These are phyloP conservation scores for Bothrops alternatus DNA, from an alignment of 2,797 vertebrate genomes.

Conservation along the genomic window DNA sequence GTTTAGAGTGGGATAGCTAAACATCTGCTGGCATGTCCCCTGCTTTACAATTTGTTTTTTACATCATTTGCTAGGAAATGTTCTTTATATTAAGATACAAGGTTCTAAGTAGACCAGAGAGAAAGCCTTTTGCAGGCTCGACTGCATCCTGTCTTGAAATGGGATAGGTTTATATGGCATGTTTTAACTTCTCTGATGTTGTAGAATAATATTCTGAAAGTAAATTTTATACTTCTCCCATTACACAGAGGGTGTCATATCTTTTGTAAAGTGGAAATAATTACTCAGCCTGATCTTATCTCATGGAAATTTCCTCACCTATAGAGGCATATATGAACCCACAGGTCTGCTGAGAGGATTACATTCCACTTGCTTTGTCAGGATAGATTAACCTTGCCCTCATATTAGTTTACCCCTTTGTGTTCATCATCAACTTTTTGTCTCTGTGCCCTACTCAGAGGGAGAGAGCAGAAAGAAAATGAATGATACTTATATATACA, in stretches of 20 bases:
- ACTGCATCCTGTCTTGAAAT: neutral
- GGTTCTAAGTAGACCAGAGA: neutral
- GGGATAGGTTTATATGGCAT: neutral
- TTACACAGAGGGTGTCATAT: slow-evolving; percentile 16
- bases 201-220: neutral
- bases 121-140: neutral
- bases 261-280: slow-evolving; percentile 25
- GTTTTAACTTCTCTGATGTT: neutral
- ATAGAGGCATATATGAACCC: neutral
- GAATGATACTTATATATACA: neutral
- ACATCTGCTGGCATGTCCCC: neutral
- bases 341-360: slow-evolving; percentile 12
- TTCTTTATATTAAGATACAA: neutral
- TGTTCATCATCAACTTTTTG: neutral
- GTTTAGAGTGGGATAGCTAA: neutral
- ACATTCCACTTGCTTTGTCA: slow-evolving; percentile 21
- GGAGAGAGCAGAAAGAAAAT: neutral
- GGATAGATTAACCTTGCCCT: slow-evolving; percentile 18
- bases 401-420: neutral
- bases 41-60: neutral
- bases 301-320: slow-evolving; percentile 13
- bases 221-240: slow-evolving; percentile 2
- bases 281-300: slow-evolving; percentile 24
- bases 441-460: neutral
- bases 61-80: neutral